phyloP scores from a whole-genome alignment of 92 coral and sea anemone genomes.

The Meandrina meandrites region DNA sequence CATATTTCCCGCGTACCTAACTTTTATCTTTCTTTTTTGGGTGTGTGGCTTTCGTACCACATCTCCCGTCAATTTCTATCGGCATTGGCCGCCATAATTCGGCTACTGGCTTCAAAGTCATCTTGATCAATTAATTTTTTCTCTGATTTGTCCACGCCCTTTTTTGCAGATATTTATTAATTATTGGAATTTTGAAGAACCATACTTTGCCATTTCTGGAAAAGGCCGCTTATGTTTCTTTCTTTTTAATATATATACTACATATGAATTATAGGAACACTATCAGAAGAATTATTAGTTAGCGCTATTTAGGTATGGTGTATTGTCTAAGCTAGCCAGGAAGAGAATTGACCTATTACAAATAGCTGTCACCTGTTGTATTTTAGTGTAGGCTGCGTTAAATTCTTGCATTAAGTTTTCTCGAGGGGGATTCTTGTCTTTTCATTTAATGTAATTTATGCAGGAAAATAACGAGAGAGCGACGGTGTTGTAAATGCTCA shows the following conservation, averaged over 20 bases:
- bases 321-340: neutral
- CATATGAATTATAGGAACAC: neutral
- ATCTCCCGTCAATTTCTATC: neutral
- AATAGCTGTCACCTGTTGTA: neutral
- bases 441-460: neutral
- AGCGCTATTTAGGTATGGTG: neutral
- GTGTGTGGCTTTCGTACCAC: neutral
- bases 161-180: neutral
- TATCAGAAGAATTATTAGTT: neutral
- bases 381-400: neutral
- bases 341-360: neutral
- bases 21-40: neutral
- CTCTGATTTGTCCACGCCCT: neutral
- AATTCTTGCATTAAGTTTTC: neutral
- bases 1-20: neutral
- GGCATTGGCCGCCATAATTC: neutral
- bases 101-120: neutral
- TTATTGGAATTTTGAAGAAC: neutral
- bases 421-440: neutral
- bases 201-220: neutral
- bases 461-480: neutral
- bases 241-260: neutral
- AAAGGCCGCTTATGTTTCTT: neutral
- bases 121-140: neutral
- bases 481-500: slow-evolving; percentile 1